Base-by-base conservation (phyloP, 2,797 vertebrate species). In the Danionella dracula region DNA sequence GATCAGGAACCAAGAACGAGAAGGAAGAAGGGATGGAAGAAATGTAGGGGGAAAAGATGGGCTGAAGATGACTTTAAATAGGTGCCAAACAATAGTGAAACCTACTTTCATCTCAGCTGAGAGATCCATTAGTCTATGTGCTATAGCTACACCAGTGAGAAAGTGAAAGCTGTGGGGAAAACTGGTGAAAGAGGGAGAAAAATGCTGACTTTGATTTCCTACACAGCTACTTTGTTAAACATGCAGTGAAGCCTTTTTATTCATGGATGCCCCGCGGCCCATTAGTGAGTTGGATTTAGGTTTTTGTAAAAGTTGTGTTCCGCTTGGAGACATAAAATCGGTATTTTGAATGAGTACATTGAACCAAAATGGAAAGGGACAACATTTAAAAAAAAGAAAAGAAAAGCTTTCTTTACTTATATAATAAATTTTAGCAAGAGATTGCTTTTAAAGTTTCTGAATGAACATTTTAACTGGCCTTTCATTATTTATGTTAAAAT, bases 131-230 rank as follows among this genome's bases (percentile, higher is more conserved):
- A 69, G 65, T 49, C 45, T 38, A n/a, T n/a, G 63, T 55, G 20
- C 65, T 58, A 53, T 67, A 56, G 55, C 49, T 59, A 34, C 32
- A 63, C 44, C 68, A n/a, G 64, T 48, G 13, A 60, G 19, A 48
- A 74, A 27, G 40, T 9, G 41, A 56, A 38, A 45, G 29, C 46
- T 21, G 13, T 16, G 49, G 38, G 64, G 8, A 5, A 42, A 66
- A 65, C 16, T 37, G 9, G 29, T 65, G 13, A 61, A 55, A 55
- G 62, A 56, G 12, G 42, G 40, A 38, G 9, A n/a, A 55, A 79
- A 71, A 46, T 70, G 66, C 78, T 78, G 76, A 83, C 73, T 78
- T 74, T 70, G 66, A 76, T 70, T 55, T 34, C 2, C 37, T 7
- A 53, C 73, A 78, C 66, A 71, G 76, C 78, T 72, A 50, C 68